These are phyloP conservation scores for Papilio helenus DNA, from an alignment of 1,140 invertebrate species.

Conservation along the genomic window DNA sequence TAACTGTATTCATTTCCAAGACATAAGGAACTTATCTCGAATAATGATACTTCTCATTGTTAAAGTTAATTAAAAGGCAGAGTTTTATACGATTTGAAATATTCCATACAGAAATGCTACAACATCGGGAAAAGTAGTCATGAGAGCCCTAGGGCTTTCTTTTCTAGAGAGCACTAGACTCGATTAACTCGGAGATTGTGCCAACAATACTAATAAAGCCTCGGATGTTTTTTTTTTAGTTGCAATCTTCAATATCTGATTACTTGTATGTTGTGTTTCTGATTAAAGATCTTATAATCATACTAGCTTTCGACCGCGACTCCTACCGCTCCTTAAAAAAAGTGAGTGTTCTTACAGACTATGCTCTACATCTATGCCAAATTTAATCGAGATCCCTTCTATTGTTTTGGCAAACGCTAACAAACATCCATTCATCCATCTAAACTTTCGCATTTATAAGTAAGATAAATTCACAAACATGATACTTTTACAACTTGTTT, in stretches of 20 bases:
- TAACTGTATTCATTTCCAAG: background rate
- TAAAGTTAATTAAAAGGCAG: background rate
- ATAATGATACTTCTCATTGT: slow-evolving; percentile 8
- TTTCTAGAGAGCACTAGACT: slow-evolving; percentile 32
- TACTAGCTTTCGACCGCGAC: background rate
- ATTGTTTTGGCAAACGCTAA: no score
- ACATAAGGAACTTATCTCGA: background rate
- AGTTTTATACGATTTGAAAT: background rate
- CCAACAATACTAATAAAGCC: slow-evolving; percentile 28
- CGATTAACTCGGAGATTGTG: slow-evolving; percentile 28
- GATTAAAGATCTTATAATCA: background rate
- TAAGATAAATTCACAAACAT: no score
- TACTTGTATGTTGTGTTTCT: background rate
- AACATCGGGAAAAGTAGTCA: slow-evolving; percentile 12
- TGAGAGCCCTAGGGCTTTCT: slow-evolving; percentile 5
- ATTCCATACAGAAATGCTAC: slow-evolving; percentile 9
- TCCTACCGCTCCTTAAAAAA: no score
- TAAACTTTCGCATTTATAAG: no score
- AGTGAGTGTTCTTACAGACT: no score
- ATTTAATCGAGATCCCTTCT: no score
- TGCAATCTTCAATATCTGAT: background rate
- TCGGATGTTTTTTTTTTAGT: background rate
- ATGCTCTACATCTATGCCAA: no score
- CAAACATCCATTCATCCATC: no score
- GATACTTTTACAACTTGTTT: no score